Base-by-base conservation (phyloP, 2,797 vertebrate species). In the Pelochelys cantorii region DNA sequence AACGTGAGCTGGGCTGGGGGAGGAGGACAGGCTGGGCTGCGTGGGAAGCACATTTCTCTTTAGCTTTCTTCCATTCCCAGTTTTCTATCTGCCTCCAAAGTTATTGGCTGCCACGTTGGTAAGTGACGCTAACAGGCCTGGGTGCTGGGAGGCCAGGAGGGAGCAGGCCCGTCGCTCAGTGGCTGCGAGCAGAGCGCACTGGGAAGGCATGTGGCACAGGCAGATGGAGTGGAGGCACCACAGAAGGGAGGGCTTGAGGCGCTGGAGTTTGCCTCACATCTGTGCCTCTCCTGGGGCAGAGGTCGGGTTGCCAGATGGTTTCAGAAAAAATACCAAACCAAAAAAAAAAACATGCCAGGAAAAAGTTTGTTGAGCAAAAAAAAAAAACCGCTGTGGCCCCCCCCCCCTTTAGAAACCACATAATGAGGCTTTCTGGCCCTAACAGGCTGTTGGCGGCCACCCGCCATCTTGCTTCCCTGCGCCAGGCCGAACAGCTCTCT, bases 1-100 rank as follows among this genome's bases (percentile, higher is more conserved):
- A 25, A 85, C 79, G 75, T 75, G 83, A 91, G 88, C 84, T 80
- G 15, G 18, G 65, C 12, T 79, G 89, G 88, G 81, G 87, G 42
- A 84, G 48, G 78, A 54, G 95, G 92, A 79, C 94, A 91, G 93
- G 90, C 92, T 91, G 95, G 77, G 89, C 86, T 95, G 86, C 14
- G 94, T 92, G 92, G 95, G 95, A 97, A 97, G 96, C 93, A 90
- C 7, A 10, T 91, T 90, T 92, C 85, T 60, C 94, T 95, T 91
- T 80, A 91, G 85, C 90, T 57, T 48, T 48, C 18, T 34, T 93
- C 5, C 0, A 65, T 86, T 94, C 93, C 89, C 92, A 1, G 71
- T 79, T 93, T 88, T 92, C 92, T 89, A 60, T 94, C 90, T 92
- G 88, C 25, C 85, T 92, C 86, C 81, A 68, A 59, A 92, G 85